These are phyloP conservation scores for Zygothrica quintamaculata DNA, from an alignment of 2,888 invertebrate species.

Conservation along the genomic window DNA sequence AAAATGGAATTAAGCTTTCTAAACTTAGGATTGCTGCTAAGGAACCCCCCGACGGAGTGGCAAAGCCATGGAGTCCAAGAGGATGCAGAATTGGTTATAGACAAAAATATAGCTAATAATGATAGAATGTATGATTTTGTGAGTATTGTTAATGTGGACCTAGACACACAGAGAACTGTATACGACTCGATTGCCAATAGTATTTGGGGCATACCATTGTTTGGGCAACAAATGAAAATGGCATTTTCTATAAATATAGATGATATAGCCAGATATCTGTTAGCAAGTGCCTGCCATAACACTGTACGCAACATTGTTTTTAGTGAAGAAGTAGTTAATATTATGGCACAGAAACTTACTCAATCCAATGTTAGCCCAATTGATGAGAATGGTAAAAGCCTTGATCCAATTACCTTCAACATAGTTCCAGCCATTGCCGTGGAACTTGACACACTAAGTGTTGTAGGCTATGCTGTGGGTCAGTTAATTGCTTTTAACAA, in stretches of 20 bases:
- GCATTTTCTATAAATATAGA: background rate
- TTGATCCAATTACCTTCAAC: conserved; percentile 15
- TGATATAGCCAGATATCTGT: conserved; percentile 5
- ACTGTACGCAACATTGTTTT: background rate
- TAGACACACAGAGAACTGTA: background rate
- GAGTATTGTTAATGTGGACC: background rate
- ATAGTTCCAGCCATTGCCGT: conserved; percentile 30
- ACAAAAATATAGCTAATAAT: background rate
- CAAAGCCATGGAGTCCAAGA: background rate
- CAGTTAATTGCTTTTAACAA: conserved; percentile 13
- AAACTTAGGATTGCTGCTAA: too few species aligned
- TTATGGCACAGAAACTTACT: conserved; percentile 1
- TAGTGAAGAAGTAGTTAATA: background rate
- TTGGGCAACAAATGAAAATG: background rate
- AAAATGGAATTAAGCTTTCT: too few species aligned
- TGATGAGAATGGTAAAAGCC: background rate
- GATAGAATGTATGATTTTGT: background rate
- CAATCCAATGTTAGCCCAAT: background rate
- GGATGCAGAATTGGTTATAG: too few species aligned
- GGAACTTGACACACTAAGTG: conserved; percentile 9
- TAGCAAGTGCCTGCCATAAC: background rate
- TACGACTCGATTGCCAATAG: too few species aligned
- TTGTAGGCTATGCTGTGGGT: conserved; percentile 22
- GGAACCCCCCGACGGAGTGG: background rate
- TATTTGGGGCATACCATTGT: too few species aligned